These are phyloP conservation scores for Spinus pinus DNA, from an alignment of 2,797 vertebrate genomes.

Conservation along the genomic window DNA sequence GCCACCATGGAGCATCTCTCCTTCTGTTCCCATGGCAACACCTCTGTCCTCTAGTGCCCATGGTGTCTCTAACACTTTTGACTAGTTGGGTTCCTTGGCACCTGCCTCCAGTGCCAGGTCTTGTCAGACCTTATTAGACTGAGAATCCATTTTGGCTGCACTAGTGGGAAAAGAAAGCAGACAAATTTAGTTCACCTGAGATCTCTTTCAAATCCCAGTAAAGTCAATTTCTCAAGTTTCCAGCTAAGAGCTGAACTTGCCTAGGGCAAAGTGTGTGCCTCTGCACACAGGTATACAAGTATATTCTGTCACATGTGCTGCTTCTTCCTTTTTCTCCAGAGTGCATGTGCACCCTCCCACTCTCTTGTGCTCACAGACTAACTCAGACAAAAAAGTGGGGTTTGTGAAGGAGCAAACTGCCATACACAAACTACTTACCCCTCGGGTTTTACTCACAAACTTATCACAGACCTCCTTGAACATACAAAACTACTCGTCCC, in stretches of 20 bases:
- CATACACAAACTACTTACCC: background rate
- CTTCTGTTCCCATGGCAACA: conserved; percentile 78
- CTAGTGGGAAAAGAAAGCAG: conserved; percentile 65
- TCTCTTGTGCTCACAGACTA: background rate
- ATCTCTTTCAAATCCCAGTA: conserved; percentile 67
- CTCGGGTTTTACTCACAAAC: fast-evolving
- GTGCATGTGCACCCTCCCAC: background rate
- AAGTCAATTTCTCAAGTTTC: conserved; percentile 32
- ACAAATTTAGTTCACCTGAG: conserved; percentile 65
- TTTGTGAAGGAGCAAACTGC: background rate
- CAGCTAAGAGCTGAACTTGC: background rate
- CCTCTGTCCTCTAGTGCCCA: conserved; percentile 72
- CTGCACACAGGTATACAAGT: background rate
- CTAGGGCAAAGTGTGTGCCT: background rate
- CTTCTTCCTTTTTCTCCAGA: background rate
- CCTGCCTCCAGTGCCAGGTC: conserved; percentile 67
- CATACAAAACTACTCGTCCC: fast-evolving
- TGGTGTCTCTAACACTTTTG: conserved; percentile 65
- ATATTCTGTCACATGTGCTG: fast-evolving
- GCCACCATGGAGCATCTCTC: conserved; percentile 69
- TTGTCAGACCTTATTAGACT: conserved; percentile 78
- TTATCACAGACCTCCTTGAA: background rate
- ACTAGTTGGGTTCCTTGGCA: conserved; percentile 76
- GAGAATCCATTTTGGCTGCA: conserved; percentile 69
- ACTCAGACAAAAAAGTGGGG: background rate